Conservation (phyloP, 2,113 vertebrate genomes). For the Oxyura jamaicensis region DNA sequence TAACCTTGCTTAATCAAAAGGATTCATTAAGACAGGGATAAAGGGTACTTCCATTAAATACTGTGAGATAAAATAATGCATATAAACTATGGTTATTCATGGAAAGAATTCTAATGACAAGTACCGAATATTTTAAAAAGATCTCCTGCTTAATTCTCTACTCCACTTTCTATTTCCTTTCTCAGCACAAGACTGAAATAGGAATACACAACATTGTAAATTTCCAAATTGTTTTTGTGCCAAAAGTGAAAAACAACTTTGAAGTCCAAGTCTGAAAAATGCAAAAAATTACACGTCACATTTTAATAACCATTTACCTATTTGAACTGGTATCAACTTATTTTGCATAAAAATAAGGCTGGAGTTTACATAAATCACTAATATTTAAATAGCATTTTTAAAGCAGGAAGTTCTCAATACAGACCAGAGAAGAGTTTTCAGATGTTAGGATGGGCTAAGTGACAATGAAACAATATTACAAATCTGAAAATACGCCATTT, state of each 20-base stretch:
- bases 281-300: not conserved
- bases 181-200: not conserved
- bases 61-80: not conserved
- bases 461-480: not conserved
- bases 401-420: not conserved
- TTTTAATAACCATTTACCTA: not conserved
- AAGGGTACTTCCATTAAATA: not conserved
- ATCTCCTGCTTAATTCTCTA: not conserved
- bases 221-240: not conserved
- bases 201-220: not conserved
- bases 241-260: not conserved
- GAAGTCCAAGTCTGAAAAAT: not conserved
- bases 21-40: not conserved
- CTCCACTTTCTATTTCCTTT: not conserved
- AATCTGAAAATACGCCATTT: not conserved
- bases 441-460: not conserved
- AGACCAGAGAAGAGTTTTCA: not conserved
- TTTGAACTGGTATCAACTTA: not conserved
- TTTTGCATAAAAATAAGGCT: not conserved
- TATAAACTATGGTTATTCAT: not conserved
- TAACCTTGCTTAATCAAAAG: not conserved
- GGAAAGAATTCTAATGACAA: not conserved
- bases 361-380: not conserved
- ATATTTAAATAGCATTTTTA: not conserved
- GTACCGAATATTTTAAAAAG: not conserved